Percentiles rank a stretch among this genome's conserved stretches.
phyloP scores from a whole-genome alignment of 92 coral and sea anemone genomes.

The Micromussa lordhowensis region DNA sequence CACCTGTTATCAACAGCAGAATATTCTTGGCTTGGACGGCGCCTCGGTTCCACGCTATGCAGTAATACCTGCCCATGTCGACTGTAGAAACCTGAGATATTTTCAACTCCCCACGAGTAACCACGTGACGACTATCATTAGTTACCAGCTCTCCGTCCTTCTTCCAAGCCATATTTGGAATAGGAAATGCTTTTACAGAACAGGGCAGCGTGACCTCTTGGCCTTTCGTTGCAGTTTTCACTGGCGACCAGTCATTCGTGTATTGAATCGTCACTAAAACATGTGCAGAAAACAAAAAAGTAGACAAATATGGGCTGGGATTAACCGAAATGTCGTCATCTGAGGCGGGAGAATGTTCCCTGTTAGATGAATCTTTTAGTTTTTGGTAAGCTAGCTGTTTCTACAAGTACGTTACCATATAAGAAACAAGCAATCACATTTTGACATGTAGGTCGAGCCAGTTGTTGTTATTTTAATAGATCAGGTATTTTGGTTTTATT shows the following conservation, averaged over 20 bases:
- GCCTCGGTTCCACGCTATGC: constrained; percentile 70
- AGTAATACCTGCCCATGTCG: constrained; percentile 74
- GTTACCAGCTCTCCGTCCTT: constrained; percentile 71
- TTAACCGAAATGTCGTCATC: not conserved
- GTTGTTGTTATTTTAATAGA: too few relatives aligned
- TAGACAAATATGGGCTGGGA: too few relatives aligned
- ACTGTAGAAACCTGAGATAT: constrained; percentile 18
- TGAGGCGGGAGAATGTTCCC: not conserved
- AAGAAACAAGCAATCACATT: too few relatives aligned
- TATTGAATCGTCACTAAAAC: constrained; percentile 21
- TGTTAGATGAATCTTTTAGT: too few relatives aligned
- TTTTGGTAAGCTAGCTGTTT: too few relatives aligned
- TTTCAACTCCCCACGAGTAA: constrained; percentile 12
- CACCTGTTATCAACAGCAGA: constrained; percentile 26
- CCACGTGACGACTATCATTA: constrained; percentile 61
- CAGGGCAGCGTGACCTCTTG: constrained; percentile 56
- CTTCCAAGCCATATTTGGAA: constrained; percentile 70
- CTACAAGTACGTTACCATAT: too few relatives aligned
- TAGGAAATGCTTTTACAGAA: constrained; percentile 67
- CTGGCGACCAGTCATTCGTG: not conserved
- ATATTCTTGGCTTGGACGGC: constrained; percentile 2
- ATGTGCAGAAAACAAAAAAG: not conserved
- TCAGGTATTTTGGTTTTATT: too few relatives aligned
- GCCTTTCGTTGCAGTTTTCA: not conserved
- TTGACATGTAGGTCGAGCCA: too few relatives aligned